Evolutionary conservation across 2,888 invertebrate species (phyloP).

Genomic region (Sarcophaga carnaria): DNA sequence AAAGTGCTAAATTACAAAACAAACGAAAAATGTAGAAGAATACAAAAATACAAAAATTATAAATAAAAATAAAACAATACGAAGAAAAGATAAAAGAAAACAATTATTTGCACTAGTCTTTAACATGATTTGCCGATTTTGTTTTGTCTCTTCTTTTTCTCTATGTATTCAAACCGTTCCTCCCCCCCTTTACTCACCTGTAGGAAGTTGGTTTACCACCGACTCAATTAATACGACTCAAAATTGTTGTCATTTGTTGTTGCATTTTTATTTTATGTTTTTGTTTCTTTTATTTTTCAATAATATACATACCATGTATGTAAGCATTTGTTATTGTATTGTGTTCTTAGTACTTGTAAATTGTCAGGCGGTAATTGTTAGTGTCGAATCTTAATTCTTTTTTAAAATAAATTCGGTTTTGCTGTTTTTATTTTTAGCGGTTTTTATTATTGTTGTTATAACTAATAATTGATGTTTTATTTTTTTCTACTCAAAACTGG

Average conservation of each 20-base stretch:
- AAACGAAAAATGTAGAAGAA: neutral
- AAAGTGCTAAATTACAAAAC: constrained; percentile 53
- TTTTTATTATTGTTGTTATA: neutral
- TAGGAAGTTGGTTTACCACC: no score
- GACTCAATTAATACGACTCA: neutral
- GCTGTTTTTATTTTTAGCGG: no score
- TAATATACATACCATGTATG: no score
- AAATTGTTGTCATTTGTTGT: neutral
- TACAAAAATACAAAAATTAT: no score
- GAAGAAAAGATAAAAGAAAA: neutral
- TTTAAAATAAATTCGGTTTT: no score
- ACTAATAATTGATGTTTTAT: neutral
- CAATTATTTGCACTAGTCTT: constrained; percentile 49
- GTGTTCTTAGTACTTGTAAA: no score
- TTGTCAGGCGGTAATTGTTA: no score
- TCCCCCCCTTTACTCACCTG: no score
- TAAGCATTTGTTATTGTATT: no score
- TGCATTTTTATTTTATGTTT: no score
- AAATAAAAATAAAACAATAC: neutral
- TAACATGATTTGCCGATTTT: constrained; percentile 29
- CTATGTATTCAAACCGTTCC: neutral
- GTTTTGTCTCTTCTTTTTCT: constrained; percentile 2
- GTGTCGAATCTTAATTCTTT: no score
- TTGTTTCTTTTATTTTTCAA: no score
- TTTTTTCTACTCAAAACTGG: constrained; percentile 50